Base-by-base conservation (phyloP, 2,888 invertebrate species). In the Lithosia quadra region DNA sequence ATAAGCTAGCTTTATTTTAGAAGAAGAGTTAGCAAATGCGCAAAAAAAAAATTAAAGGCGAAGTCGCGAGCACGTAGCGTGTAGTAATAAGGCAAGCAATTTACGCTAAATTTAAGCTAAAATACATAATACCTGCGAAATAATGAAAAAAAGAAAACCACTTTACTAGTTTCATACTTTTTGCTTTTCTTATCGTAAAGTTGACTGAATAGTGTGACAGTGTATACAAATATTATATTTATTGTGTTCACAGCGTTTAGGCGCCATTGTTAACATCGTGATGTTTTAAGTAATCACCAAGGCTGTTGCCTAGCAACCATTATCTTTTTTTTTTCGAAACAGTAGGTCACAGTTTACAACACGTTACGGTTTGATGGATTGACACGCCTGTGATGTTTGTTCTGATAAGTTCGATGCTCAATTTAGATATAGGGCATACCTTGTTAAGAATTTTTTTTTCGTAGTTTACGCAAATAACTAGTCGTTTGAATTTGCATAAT, bases 291-390 rank as follows among this genome's bases (percentile, higher is more conserved):
- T 86, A 90, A 87, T 83, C 81, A 84, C 79, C 90, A 91, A 91
- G 91, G 92, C 82, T 82, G 84, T 82, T 81, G 78, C 83, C 76
- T 80, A 70, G 84, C 81, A 74, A 78, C 79, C 71, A 76, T 79
- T 75, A 66, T 69, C 74, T 79, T 56, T 34, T 53, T 83, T 82
- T 88, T 89, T 90, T 88, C 82, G 84, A 82, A 86, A 88, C 86
- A 86, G 84, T 86, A 85, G 87, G 86, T 88, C 86, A 87, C 85
- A 85, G 84, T 89, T 92, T 91, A 89, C 90, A 87, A 87, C 89
- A 90, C 88, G 87, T 87, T 79, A 90, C 85, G 91, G 81, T 86
- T 90, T 88, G 88, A 83, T 89, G 86, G 82, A 79, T 84, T 84
- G 84, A 89, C 88, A 88, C 84, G 88, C 86, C 81, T 88, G 82